Conservation (phyloP, 1,140 invertebrate species). For the Drosophila equinoxialis region DNA sequence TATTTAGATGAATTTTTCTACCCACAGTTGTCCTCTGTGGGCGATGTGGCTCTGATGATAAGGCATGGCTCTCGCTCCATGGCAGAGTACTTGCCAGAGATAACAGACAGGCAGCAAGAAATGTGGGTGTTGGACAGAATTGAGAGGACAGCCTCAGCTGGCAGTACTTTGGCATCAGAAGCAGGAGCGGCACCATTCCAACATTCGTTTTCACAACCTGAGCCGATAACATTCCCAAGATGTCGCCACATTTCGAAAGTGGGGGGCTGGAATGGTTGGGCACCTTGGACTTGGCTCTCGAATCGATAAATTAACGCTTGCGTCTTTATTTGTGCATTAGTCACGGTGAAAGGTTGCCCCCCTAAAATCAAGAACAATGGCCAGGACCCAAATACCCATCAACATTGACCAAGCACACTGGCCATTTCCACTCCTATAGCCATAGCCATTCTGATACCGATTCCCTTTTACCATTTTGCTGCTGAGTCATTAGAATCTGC, state of each 20-base stretch:
- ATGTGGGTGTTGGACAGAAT: conserved; percentile 47
- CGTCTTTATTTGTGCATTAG: conserved; percentile 72
- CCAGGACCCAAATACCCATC: conserved; percentile 17
- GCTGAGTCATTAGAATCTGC: conserved; percentile 75
- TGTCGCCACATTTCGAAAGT: conserved; percentile 61
- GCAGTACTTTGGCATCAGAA: conserved; percentile 38
- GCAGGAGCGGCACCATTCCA: conserved; percentile 14
- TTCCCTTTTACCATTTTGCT: conserved; percentile 17
- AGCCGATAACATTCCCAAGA: conserved; percentile 54
- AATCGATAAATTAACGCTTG: conserved; percentile 61
- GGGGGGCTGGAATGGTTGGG: background rate
- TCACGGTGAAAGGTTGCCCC: conserved; percentile 44
- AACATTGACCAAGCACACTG: conserved; percentile 37
- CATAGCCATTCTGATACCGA: background rate
- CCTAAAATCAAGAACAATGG: conserved; percentile 48
- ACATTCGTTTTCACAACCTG: conserved; percentile 54
- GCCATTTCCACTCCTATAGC: conserved; percentile 6
- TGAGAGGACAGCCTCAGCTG: conserved; percentile 25
- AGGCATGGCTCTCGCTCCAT: background rate
- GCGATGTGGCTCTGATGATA: background rate
- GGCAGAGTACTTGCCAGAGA: conserved; percentile 17
- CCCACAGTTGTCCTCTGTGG: too few relatives aligned
- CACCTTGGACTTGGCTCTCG: conserved; percentile 24
- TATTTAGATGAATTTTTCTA: too few relatives aligned
- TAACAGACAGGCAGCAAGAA: conserved; percentile 35